Conservation (phyloP, 1,140 invertebrate species). For the Samia ricini region DNA sequence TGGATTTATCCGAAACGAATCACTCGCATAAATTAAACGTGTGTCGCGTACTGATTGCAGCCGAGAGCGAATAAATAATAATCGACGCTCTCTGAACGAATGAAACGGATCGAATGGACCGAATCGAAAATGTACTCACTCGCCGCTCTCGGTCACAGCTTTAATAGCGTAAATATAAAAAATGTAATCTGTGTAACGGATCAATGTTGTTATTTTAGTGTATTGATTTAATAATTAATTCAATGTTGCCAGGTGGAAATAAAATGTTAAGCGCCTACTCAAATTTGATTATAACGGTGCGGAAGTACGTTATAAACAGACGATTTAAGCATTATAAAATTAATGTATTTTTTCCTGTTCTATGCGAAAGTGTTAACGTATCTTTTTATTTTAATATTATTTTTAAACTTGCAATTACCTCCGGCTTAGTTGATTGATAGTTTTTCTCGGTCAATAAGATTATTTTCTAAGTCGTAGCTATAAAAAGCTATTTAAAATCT, state of each 20-base stretch:
- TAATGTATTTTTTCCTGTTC: neutral
- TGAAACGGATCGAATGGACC: constrained; percentile 31
- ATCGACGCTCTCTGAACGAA: constrained; percentile 26
- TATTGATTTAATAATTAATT: constrained; percentile 1
- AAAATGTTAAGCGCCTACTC: neutral
- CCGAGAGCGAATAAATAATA: constrained; percentile 46
- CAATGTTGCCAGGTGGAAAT: neutral
- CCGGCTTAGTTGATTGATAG: neutral
- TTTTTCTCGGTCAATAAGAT: neutral
- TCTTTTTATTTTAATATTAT: neutral
- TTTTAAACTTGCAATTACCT: neutral
- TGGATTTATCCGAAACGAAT: constrained; percentile 28
- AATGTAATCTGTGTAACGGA: neutral
- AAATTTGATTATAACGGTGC: neutral
- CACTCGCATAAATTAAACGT: constrained; percentile 38
- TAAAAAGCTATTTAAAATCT: neutral
- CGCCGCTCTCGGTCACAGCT: neutral
- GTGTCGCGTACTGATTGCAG: constrained; percentile 44
- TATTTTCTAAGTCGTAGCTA: neutral
- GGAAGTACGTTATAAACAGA: neutral
- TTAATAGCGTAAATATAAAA: neutral
- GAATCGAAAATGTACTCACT: constrained; percentile 29
- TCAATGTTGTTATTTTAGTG: neutral
- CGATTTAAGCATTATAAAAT: neutral
- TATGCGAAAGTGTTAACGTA: neutral